phyloP scores from a whole-genome alignment of 2,113 vertebrate genomes.

The Melanotaenia duboulayi region DNA sequence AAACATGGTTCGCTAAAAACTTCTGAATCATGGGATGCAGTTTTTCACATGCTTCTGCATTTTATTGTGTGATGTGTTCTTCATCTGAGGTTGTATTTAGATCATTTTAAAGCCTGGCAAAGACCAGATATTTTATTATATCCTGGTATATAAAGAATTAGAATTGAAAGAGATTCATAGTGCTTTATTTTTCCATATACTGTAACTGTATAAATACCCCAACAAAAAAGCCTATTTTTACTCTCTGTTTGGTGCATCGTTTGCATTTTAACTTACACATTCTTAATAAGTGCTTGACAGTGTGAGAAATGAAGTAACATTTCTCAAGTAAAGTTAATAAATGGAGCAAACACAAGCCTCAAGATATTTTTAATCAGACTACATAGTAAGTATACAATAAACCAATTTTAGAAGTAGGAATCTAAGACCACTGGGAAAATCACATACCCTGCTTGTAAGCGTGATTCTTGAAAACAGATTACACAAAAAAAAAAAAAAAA shows the following conservation, averaged over 20 bases:
- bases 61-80: no score
- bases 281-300: neutral
- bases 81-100: no score
- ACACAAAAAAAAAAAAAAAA: neutral
- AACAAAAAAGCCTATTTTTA: neutral
- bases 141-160: no score
- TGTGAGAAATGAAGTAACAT: neutral
- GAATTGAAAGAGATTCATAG: no score
- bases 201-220: no score
- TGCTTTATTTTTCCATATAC: no score
- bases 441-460: neutral
- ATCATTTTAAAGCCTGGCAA: no score
- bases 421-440: neutral
- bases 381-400: neutral
- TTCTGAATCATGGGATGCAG: no score
- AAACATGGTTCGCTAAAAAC: no score
- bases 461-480: neutral
- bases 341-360: neutral
- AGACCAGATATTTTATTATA: no score
- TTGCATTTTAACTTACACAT: neutral
- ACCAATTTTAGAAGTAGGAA: neutral
- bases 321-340: neutral
- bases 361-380: slow-evolving; percentile 4
- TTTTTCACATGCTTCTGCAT: no score
- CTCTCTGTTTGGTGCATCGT: neutral